Conservation (phyloP, 2,113 vertebrate species). For the Apeltes quadracus region DNA sequence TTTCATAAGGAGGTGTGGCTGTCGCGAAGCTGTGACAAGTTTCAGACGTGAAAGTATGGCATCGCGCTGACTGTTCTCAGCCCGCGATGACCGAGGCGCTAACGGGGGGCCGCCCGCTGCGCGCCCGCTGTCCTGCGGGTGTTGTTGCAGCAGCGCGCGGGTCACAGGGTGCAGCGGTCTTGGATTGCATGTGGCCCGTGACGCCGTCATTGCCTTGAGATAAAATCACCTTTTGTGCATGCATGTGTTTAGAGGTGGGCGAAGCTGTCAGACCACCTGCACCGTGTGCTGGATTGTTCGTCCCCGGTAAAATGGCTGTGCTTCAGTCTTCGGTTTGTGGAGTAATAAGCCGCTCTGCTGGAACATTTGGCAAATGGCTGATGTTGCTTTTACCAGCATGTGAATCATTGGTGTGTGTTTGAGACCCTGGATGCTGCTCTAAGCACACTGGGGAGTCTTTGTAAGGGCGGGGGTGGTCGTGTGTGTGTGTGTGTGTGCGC, state of each 20-base stretch:
- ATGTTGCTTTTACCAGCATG: slow-evolving; percentile 21
- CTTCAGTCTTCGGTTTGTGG: slow-evolving; percentile 25
- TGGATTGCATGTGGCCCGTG: slow-evolving; percentile 51
- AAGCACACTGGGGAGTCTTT: neutral
- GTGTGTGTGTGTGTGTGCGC: slow-evolving; percentile 7
- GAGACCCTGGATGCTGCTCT: slow-evolving; percentile 23
- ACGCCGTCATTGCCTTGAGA: slow-evolving; percentile 35
- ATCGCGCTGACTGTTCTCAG: slow-evolving; percentile 13
- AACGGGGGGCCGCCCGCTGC: neutral
- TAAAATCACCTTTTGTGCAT: slow-evolving; percentile 28
- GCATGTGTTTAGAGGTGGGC: slow-evolving; percentile 18
- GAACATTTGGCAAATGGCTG: slow-evolving; percentile 45
- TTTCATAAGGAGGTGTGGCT: slow-evolving; percentile 44
- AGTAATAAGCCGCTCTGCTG: slow-evolving; percentile 36
- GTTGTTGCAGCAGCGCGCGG: slow-evolving; percentile 52
- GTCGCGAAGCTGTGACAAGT: slow-evolving; percentile 46
- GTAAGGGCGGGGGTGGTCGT: neutral
- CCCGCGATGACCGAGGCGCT: slow-evolving; percentile 5
- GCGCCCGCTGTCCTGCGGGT: slow-evolving; percentile 15
- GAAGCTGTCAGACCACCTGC: slow-evolving; percentile 41
- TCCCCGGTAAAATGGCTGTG: slow-evolving; percentile 17
- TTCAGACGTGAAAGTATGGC: slow-evolving; percentile 41
- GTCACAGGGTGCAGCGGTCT: slow-evolving; percentile 55
- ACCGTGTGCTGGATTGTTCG: slow-evolving; percentile 14
- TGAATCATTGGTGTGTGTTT: slow-evolving; percentile 18